Conservation (phyloP, 2,797 vertebrate species). For the Cetoscarus ocellatus region DNA sequence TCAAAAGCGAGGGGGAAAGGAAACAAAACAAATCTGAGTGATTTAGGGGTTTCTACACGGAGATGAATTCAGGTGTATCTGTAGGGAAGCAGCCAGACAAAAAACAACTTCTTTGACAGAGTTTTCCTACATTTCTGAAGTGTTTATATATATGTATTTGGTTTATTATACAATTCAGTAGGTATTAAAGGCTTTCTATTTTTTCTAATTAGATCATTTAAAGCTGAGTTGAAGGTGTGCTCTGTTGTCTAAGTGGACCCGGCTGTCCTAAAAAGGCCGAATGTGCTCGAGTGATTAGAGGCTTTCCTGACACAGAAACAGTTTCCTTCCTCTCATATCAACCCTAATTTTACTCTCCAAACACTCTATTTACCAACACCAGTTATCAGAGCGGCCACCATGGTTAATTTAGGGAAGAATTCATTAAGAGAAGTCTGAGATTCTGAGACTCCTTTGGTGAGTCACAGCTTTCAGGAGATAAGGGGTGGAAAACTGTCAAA, state of each 20-base stretch:
- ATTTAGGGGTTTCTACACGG: too few relatives aligned
- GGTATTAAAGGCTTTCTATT: not conserved
- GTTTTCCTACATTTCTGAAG: too few relatives aligned
- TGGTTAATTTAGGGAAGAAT: not conserved
- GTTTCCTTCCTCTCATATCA: conserved; percentile 64
- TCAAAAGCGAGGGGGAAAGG: not conserved
- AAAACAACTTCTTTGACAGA: not conserved
- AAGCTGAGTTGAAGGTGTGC: not conserved
- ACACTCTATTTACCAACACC: conserved; percentile 14
- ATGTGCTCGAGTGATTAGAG: conserved; percentile 33
- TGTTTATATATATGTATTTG: too few relatives aligned
- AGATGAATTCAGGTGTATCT: too few relatives aligned
- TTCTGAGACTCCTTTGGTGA: not conserved
- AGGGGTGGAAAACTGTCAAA: not conserved
- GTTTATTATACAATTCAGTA: not conserved
- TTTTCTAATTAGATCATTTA: not conserved
- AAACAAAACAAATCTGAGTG: not conserved
- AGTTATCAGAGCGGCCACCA: conserved; percentile 4
- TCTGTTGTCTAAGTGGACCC: conserved; percentile 1
- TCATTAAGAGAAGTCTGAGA: not conserved
- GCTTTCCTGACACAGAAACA: conserved; percentile 41
- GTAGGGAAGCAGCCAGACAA: not conserved
- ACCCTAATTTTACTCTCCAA: conserved; percentile 9
- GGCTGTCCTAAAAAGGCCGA: not conserved
- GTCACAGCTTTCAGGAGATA: not conserved